A percentile compares a stretch with the other conserved stretches of the same genome.
These are phyloP conservation scores for Drosophila willistoni DNA, from an alignment of 1,140 invertebrate genomes.

Conservation along the genomic window DNA sequence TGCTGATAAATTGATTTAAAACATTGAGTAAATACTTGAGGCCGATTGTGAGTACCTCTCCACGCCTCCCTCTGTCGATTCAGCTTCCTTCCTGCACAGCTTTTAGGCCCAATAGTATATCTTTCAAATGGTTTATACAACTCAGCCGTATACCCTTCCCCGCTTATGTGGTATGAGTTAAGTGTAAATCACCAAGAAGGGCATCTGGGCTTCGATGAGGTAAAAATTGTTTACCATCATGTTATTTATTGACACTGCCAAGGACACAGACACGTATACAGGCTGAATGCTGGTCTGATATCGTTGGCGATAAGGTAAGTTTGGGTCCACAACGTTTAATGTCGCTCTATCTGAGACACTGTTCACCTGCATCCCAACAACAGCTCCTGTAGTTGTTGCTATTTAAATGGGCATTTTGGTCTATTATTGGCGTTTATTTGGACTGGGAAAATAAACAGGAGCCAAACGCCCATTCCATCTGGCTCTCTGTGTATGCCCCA, in stretches of 20 bases:
- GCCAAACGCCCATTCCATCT: slow-evolving; percentile 7
- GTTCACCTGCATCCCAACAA: slow-evolving; percentile 47
- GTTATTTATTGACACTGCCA: slow-evolving; percentile 65
- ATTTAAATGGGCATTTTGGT: slow-evolving; percentile 66
- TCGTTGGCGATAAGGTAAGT: slow-evolving; percentile 31
- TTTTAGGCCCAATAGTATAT: neutral
- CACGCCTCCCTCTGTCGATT: neutral
- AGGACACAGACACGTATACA: slow-evolving; percentile 18
- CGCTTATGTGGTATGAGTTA: too few species aligned
- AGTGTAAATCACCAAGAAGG: neutral
- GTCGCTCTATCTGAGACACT: slow-evolving; percentile 47
- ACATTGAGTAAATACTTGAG: slow-evolving; percentile 61
- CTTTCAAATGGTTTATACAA: neutral
- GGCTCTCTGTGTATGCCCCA: slow-evolving; percentile 2
- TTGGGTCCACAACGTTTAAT: slow-evolving; percentile 24
- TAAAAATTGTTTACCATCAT: neutral
- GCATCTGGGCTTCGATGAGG: neutral
- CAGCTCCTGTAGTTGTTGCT: slow-evolving; percentile 12
- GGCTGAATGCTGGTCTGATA: slow-evolving; percentile 16
- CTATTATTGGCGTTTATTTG: slow-evolving; percentile 64
- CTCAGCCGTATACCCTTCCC: slow-evolving; percentile 10
- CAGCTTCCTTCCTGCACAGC: neutral
- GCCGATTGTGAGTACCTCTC: neutral
- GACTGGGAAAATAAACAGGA: slow-evolving; percentile 26
- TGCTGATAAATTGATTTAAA: slow-evolving; percentile 70